Percentiles rank a stretch among this genome's conserved stretches.
These are phyloP conservation scores for Chinchilla lanigera DNA, from an alignment of 2,113 vertebrate species.

Conservation along the genomic window DNA sequence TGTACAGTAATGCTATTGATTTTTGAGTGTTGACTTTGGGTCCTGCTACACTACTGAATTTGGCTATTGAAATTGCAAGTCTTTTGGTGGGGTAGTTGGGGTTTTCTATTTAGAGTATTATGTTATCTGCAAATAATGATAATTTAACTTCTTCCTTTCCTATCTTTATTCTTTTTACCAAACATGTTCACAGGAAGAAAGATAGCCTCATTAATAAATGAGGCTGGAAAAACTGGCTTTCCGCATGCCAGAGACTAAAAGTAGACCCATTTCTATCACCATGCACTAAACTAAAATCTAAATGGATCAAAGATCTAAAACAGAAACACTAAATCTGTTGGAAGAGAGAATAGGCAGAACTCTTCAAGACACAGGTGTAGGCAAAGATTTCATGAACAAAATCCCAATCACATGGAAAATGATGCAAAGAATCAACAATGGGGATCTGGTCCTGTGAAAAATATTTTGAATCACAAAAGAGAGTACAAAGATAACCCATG, in stretches of 20 bases:
- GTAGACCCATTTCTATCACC: not conserved
- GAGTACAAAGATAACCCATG: not conserved
- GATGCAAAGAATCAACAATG: not conserved
- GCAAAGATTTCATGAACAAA: not conserved
- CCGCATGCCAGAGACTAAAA: not conserved
- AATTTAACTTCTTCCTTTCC: not conserved
- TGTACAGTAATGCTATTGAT: not conserved
- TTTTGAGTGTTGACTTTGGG: not conserved
- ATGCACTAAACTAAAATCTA: not conserved
- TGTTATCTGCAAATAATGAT: not conserved
- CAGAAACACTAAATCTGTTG: not conserved
- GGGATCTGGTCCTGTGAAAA: not conserved
- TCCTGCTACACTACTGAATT: not conserved
- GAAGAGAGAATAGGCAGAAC: not conserved
- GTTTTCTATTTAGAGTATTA: not conserved
- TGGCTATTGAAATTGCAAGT: not conserved
- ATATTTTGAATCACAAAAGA: not conserved
- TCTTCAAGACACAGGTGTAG: not conserved
- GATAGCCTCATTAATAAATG: not conserved
- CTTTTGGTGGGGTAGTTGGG: not conserved
- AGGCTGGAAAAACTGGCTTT: not conserved
- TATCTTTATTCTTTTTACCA: not conserved
- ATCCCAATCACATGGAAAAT: not conserved
- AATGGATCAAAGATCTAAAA: not conserved
- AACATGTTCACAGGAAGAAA: not conserved